Percentiles rank a stretch among this genome's conserved stretches.
phyloP scores from a whole-genome alignment of 2,113 vertebrate genomes.

The Anser brachyrhynchus region DNA sequence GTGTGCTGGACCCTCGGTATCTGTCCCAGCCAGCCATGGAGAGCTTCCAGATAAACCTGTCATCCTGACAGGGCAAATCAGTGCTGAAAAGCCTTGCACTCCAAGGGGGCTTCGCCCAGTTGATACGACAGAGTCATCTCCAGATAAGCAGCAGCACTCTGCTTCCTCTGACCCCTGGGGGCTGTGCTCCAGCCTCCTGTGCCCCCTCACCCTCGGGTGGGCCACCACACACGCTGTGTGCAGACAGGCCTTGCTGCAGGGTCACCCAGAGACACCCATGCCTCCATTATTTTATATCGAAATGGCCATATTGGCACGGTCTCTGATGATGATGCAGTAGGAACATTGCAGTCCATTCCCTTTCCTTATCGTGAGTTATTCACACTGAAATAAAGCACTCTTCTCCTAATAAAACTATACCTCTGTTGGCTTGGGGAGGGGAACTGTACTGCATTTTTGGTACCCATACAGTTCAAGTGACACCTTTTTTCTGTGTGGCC shows the following conservation, averaged over 20 bases:
- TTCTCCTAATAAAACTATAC: not conserved
- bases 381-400: not conserved
- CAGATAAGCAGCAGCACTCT: slow-evolving; percentile 53
- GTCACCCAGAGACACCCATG: not conserved
- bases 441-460: not conserved
- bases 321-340: not conserved
- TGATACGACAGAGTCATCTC: slow-evolving; percentile 21
- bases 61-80: slow-evolving; percentile 56
- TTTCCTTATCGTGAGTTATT: not conserved
- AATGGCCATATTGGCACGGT: not conserved
- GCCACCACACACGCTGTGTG: not conserved
- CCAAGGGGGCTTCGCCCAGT: not conserved
- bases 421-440: not conserved
- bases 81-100: slow-evolving; percentile 52
- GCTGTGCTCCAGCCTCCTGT: not conserved
- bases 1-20: not conserved
- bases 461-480: not conserved
- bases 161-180: not conserved
- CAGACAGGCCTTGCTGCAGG: rapidly evolving
- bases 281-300: not conserved
- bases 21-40: slow-evolving; percentile 21
- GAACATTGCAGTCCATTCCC: not conserved
- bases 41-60: slow-evolving; percentile 56
- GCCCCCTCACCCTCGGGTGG: rapidly evolving
- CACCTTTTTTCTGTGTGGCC: not conserved